Evolutionary conservation across 92 coral and sea anemone genomes (phyloP), one percentile per base, ranked within the genome.

Genomic region (Muricea muricata): DNA sequence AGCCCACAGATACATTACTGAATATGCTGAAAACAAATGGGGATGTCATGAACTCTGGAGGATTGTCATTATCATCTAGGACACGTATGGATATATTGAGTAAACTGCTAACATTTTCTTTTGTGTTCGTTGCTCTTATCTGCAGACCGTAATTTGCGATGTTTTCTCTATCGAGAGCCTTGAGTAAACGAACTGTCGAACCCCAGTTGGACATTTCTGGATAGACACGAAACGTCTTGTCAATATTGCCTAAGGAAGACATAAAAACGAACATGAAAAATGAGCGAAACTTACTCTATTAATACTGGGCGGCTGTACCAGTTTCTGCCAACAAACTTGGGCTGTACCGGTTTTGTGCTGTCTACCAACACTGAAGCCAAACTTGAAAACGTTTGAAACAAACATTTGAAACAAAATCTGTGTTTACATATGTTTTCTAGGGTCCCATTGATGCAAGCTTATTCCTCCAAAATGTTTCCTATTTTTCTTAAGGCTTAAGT

Each of bases 1-100:
- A 10, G 10, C 71, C 69, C 32, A 78, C 69, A 55, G 70, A 31
- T 23, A 56, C 58, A 28, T 78, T 78, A 56, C 71, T 78, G 34
- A 78, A 78, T 39, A 78, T 71, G 9, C 63, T 57, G 37, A 78
- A 78, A 7, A 78, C 71, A 57, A 78, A 78, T 29, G 30, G 65
- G 54, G 70, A 34, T 39, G 15, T 58, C 26, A 58, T 21, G 54
- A 78, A 78, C 83, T 26, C 54, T 35, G 83, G 83, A 37, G 71
- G 83, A 78, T 78, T 78, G 34, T 78, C 83, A 78, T 78, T 78
- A 34, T 9, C 35, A 57, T 78, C 83, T 0, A 33, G 63, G 83
- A 78, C 54, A 58, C 58, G 24, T 17, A 78, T 78, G 55, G 83
- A 18, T 54, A 78, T 58, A 25, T 78, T 58, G 15, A 78, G 34